These are phyloP conservation scores for Heliconius hermathena DNA, from an alignment of 1,140 invertebrate species.

Conservation along the genomic window DNA sequence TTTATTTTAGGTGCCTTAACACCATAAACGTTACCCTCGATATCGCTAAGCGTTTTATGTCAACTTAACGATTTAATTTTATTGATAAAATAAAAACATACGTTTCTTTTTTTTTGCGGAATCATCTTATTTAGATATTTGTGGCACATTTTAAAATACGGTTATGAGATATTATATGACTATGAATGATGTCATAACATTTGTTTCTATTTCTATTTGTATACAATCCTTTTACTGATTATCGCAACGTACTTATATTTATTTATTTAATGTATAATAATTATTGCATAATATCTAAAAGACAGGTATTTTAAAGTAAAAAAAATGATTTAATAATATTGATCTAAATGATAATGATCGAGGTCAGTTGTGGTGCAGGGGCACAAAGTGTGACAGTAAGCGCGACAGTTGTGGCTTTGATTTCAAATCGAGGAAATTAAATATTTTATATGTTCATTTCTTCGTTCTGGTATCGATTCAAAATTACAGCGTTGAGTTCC, in stretches of 20 bases:
- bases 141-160: not conserved
- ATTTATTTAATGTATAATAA: not conserved
- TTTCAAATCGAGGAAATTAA: too few species aligned
- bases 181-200: not conserved
- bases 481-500: too few species aligned
- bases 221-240: not conserved
- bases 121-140: conserved; percentile 5
- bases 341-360: too few species aligned
- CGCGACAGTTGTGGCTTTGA: too few species aligned
- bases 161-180: not conserved
- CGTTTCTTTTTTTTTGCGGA: conserved; percentile 12
- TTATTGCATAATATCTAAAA: not conserved
- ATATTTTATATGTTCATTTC: too few species aligned
- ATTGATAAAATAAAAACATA: conserved; percentile 35
- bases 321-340: too few species aligned
- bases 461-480: too few species aligned
- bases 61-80: conserved; percentile 41
- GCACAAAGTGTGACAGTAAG: too few species aligned
- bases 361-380: too few species aligned
- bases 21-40: conserved; percentile 36
- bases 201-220: not conserved
- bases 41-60: conserved; percentile 37
- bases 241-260: not conserved
- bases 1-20: conserved; percentile 38
- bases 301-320: too few species aligned